phyloP scores from a whole-genome alignment of 2,797 vertebrate species.

The Sus cebifrons region DNA sequence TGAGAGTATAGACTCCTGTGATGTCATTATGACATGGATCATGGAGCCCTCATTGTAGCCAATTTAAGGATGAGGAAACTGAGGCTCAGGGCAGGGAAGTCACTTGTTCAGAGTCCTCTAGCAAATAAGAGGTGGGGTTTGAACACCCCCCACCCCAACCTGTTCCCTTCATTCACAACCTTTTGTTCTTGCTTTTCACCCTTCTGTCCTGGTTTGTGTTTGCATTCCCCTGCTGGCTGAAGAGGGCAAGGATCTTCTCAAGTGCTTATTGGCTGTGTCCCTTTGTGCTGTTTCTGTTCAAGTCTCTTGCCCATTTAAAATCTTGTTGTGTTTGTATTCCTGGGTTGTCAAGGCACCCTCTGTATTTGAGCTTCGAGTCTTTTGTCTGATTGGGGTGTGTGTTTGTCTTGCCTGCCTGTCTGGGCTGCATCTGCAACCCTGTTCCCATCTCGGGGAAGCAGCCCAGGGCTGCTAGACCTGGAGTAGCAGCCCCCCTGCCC shows the following conservation, averaged over 20 bases:
- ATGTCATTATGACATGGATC: background rate
- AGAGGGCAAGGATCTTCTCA: background rate
- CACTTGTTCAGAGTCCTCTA: background rate
- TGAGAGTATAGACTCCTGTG: background rate
- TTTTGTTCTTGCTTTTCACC: background rate
- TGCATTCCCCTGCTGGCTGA: background rate
- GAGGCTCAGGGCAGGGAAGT: background rate
- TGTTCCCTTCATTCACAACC: background rate
- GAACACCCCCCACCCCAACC: background rate
- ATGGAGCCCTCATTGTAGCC: background rate
- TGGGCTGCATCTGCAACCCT: background rate
- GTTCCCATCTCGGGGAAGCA: background rate
- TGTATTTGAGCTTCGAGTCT: background rate
- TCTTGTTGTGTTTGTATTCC: background rate
- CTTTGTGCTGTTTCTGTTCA: background rate
- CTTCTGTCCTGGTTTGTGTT: background rate
- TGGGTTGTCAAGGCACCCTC: background rate
- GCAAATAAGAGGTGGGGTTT: background rate
- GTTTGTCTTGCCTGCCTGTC: background rate
- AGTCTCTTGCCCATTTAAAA: background rate
- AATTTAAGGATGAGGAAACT: background rate
- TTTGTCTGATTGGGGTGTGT: background rate
- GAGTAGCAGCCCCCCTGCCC: rapidly evolving
- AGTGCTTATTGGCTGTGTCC: background rate
- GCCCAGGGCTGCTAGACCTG: rapidly evolving